These are phyloP conservation scores for Ferrisia virgata DNA, from an alignment of 2,888 invertebrate species.

Conservation along the genomic window DNA sequence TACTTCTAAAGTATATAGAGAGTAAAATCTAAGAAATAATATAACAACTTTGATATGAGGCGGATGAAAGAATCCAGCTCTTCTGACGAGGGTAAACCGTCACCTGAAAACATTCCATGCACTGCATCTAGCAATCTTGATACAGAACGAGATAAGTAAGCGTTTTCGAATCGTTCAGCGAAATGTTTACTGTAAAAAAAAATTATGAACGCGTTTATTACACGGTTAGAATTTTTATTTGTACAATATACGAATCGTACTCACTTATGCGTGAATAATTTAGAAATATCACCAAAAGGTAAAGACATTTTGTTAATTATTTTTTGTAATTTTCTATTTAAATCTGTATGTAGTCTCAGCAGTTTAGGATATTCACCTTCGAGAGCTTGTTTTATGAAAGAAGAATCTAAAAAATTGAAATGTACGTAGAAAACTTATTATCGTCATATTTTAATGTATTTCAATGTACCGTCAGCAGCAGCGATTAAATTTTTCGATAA, in stretches of 20 bases:
- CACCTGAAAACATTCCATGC: slow-evolving; percentile 73
- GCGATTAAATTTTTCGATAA: slow-evolving; percentile 46
- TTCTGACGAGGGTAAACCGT: slow-evolving; percentile 67
- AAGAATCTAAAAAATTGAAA: slow-evolving; percentile 51
- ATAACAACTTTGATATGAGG: slow-evolving; percentile 61
- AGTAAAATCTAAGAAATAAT: slow-evolving; percentile 30
- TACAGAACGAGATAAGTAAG: slow-evolving; percentile 78
- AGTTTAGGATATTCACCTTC: slow-evolving; percentile 86
- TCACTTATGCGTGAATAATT: slow-evolving; percentile 23
- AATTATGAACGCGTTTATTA: neutral
- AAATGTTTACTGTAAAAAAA: slow-evolving; percentile 28
- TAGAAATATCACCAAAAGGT: neutral
- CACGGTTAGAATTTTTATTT: too few relatives aligned
- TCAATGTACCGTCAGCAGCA: slow-evolving; percentile 53
- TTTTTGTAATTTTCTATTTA: slow-evolving; percentile 62
- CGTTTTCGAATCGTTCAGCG: slow-evolving; percentile 70
- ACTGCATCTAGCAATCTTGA: slow-evolving; percentile 79
- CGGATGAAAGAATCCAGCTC: slow-evolving; percentile 72
- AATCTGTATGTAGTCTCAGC: slow-evolving; percentile 74
- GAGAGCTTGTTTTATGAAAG: slow-evolving; percentile 71
- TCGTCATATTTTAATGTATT: neutral
- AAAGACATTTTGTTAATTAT: slow-evolving; percentile 25
- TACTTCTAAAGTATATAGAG: neutral
- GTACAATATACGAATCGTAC: neutral
- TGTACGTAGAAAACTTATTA: neutral